A percentile compares a stretch with the other conserved stretches of the same genome.
phyloP scores from a whole-genome alignment of 2,888 invertebrate species.

The Drosophila maculinotata region DNA sequence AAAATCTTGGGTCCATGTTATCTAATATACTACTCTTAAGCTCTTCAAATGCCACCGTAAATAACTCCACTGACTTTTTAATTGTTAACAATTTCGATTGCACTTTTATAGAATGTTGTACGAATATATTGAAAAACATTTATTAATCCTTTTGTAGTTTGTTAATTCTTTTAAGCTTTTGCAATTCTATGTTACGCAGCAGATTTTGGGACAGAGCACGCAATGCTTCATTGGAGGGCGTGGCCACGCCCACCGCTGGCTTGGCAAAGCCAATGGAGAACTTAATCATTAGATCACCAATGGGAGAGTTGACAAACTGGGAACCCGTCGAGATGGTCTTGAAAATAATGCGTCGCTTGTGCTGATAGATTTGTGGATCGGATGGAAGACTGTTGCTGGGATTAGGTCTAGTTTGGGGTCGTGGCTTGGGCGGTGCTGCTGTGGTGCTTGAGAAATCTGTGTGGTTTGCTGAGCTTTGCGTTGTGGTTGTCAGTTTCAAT shows the following conservation, averaged over 20 bases:
- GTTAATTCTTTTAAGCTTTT: constrained; percentile 51
- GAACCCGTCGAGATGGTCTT: constrained; percentile 77
- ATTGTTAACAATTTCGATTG: not conserved
- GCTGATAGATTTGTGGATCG: constrained; percentile 53
- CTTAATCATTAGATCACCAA: constrained; percentile 81
- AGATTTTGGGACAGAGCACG: constrained; percentile 61
- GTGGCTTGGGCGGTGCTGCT: not conserved
- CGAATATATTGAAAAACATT: constrained; percentile 10
- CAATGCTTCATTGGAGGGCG: constrained; percentile 47
- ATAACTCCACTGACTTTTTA: constrained; percentile 1
- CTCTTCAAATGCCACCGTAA: not conserved
- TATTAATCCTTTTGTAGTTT: constrained; percentile 42
- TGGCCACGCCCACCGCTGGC: constrained; percentile 29
- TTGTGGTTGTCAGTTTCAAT: constrained; percentile 7
- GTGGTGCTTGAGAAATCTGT: constrained; percentile 12
- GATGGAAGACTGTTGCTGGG: constrained; percentile 23
- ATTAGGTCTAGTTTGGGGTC: constrained; percentile 12
- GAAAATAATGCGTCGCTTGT: constrained; percentile 70
- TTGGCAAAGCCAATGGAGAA: constrained; percentile 81
- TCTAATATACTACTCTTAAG: not conserved
- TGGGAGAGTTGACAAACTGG: constrained; percentile 80
- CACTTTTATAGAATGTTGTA: not conserved
- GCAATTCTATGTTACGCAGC: constrained; percentile 59
- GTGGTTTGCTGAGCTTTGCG: constrained; percentile 8
- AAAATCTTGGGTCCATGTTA: not conserved